phyloP scores from a whole-genome alignment of 1,140 invertebrate species.

The Meloidogyne hapla region DNA sequence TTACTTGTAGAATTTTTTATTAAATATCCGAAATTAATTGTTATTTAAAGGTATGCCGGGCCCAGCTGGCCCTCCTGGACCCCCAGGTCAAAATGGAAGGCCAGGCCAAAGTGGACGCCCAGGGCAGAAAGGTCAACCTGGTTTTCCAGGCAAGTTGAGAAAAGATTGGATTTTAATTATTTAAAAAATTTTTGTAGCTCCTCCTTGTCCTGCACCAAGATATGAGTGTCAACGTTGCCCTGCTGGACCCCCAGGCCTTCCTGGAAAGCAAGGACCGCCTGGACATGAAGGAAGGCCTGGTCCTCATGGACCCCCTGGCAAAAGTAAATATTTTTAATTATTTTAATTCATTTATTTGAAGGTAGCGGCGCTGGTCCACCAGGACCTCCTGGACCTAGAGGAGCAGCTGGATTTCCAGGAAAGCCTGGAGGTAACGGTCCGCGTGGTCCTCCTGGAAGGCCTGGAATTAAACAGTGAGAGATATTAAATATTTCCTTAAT shows the following conservation, averaged over 20 bases:
- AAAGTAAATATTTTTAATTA: neutral
- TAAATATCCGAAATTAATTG: neutral
- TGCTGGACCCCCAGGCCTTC: conserved; percentile 38
- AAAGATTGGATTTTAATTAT: neutral
- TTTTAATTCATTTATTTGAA: neutral
- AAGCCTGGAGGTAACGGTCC: conserved; percentile 28
- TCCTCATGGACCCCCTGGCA: conserved; percentile 28
- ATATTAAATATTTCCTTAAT: conserved; percentile 7
- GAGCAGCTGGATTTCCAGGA: conserved; percentile 36
- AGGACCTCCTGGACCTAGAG: conserved; percentile 39
- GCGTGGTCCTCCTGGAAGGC: conserved; percentile 39
- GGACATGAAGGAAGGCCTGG: conserved; percentile 41
- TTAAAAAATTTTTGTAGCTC: neutral
- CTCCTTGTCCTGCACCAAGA: neutral
- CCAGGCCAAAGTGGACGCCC: conserved; percentile 27
- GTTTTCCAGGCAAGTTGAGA: neutral
- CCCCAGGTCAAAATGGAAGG: conserved; percentile 29
- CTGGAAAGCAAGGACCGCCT: conserved; percentile 35
- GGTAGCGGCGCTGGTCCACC: conserved; percentile 28
- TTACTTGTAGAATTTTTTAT: conserved; percentile 5
- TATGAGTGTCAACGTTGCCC: conserved; percentile 22
- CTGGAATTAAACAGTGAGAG: conserved; percentile 30
- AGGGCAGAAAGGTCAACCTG: conserved; percentile 10
- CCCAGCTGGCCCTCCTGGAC: conserved; percentile 13
- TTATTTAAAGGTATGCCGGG: conserved; percentile 37